phyloP scores from a whole-genome alignment of 2,797 vertebrate species.

The Pantherophis vulpinus region DNA sequence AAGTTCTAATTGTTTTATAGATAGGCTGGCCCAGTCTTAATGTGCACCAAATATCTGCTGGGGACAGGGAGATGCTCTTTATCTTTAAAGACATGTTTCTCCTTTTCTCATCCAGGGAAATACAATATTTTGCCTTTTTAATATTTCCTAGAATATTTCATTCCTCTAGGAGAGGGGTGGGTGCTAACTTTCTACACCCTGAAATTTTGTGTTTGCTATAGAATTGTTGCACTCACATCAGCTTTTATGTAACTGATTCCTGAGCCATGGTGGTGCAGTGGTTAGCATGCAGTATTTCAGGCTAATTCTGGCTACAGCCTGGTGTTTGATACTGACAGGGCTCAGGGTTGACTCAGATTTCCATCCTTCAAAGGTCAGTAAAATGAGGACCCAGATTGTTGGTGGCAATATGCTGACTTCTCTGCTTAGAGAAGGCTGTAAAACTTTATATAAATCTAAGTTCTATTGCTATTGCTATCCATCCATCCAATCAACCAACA shows the following conservation, averaged over 20 bases:
- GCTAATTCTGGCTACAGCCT: neutral
- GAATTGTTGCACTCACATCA: neutral
- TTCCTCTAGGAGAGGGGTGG: too few relatives aligned
- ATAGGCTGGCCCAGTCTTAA: too few relatives aligned
- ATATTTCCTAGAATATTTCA: too few relatives aligned
- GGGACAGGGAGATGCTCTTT: too few relatives aligned
- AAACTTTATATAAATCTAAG: neutral
- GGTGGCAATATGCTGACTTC: neutral
- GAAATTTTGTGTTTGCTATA: neutral
- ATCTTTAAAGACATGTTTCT: too few relatives aligned
- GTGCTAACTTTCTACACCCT: neutral
- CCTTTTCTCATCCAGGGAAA: too few relatives aligned
- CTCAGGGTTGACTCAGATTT: neutral
- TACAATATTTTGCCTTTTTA: too few relatives aligned
- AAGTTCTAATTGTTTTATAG: too few relatives aligned
- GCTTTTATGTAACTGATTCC: conserved; percentile 7
- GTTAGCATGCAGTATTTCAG: neutral
- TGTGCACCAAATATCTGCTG: too few relatives aligned
- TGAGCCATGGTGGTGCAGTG: neutral
- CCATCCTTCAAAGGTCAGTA: neutral
- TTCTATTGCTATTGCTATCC: neutral
- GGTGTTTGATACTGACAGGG: neutral
- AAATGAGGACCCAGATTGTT: neutral
- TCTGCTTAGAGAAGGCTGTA: neutral
- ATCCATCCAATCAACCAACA: neutral